These are phyloP conservation scores for Mellivora capensis DNA, from an alignment of 2,113 vertebrate species.

Conservation along the genomic window DNA sequence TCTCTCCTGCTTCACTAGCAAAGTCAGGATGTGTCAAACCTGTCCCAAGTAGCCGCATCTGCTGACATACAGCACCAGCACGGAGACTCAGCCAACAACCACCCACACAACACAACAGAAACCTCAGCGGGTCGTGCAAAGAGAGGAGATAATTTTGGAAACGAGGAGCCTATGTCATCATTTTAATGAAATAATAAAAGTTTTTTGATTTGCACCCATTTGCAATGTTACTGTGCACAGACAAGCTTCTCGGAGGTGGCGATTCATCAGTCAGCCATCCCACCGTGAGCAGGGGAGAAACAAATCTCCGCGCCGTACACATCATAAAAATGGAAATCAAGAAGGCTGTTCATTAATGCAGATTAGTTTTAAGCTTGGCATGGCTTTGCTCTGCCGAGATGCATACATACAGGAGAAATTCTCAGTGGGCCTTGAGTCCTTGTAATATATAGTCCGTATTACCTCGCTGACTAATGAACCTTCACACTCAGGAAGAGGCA, in stretches of 20 bases:
- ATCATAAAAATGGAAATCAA: slow-evolving; percentile 76
- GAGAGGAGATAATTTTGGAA: slow-evolving; percentile 28
- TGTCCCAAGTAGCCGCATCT: neutral
- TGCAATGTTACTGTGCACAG: slow-evolving; percentile 21
- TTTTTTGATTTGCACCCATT: slow-evolving; percentile 49
- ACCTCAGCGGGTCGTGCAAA: neutral
- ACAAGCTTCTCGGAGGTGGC: slow-evolving; percentile 46
- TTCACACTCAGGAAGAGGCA: neutral
- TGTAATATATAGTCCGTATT: slow-evolving; percentile 69
- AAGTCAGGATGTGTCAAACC: neutral
- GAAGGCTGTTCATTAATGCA: slow-evolving; percentile 74
- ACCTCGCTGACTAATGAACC: slow-evolving; percentile 62
- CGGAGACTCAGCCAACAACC: neutral
- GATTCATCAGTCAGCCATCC: slow-evolving; percentile 64
- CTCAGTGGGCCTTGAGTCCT: slow-evolving; percentile 54
- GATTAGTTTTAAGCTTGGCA: slow-evolving; percentile 72
- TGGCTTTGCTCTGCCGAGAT: slow-evolving; percentile 61
- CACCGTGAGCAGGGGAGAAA: slow-evolving; percentile 19
- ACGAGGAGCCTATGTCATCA: slow-evolving; percentile 35
- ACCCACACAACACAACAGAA: neutral
- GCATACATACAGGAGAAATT: slow-evolving; percentile 59
- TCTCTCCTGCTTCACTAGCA: neutral
- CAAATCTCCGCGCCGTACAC: slow-evolving; percentile 56
- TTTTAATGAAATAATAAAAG: slow-evolving; percentile 61
- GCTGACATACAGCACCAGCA: neutral